Evolutionary conservation across 2,797 vertebrate genomes (phyloP).

Genomic region (Halcyon leucocephala): DNA sequence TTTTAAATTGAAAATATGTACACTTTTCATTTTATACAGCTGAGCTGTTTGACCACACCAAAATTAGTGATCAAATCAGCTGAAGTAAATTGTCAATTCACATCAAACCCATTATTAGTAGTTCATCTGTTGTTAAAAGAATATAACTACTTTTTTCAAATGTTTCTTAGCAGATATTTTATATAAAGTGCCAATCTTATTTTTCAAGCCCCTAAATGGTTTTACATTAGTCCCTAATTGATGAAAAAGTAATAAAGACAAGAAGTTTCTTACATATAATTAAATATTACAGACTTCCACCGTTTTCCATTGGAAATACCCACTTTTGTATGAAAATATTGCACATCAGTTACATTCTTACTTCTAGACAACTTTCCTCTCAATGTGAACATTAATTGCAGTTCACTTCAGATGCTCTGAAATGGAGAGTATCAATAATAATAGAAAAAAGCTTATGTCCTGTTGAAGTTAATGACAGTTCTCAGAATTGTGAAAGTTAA

Average conservation of each 20-base stretch:
- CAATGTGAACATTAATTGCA: fast-evolving
- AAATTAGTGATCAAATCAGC: not conserved
- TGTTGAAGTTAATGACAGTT: not conserved
- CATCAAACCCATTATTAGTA: not conserved
- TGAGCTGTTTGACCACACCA: not conserved
- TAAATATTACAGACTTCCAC: not conserved
- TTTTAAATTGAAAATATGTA: slow-evolving; percentile 4
- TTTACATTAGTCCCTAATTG: not conserved
- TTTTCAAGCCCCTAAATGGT: not conserved
- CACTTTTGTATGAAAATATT: not conserved
- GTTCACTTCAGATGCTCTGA: not conserved
- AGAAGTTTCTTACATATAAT: not conserved
- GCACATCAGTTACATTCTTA: not conserved
- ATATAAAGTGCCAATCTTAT: not conserved
- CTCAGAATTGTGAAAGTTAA: not conserved
- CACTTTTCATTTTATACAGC: not conserved
- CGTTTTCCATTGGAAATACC: fast-evolving
- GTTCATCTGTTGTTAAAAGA: not conserved
- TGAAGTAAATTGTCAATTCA: slow-evolving; percentile 3
- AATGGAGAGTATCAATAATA: not conserved
- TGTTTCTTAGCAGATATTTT: not conserved
- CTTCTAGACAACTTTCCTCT: not conserved
- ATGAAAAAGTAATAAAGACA: not conserved
- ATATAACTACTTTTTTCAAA: not conserved
- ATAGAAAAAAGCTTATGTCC: not conserved